Evolutionary conservation across 2,888 invertebrate genomes (phyloP), one percentile per base, ranked within the genome.

Genomic region (Yponomeuta evonymella): DNA sequence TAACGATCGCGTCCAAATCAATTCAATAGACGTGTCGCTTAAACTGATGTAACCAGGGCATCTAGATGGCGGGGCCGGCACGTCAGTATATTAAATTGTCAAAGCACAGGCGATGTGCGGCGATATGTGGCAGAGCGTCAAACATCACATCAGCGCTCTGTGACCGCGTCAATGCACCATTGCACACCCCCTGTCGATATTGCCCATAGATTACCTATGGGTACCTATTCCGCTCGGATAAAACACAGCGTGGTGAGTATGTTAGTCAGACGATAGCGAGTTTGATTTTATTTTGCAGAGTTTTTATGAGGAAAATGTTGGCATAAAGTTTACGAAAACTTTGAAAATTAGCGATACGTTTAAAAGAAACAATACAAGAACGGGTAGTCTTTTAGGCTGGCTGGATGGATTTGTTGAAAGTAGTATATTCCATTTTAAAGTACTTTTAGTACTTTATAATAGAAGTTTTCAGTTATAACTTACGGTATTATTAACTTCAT

Each of bases 101-200:
- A 58, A 58, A 58, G 51, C 51, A 58, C 51, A 58, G 51, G 15
- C 51, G 51, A 58, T 58, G 51, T 58, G 51, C 51, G 51, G 15
- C 11, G 64, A 23, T 23, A 64, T 23, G 29, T 64, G 64, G 81
- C 83, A 80, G 77, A 81, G 81, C 84, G 81, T 82, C 79, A 76
- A 79, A 77, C 76, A 75, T 78, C 83, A 83, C 85, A 79, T 84
- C 85, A 83, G 76, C 79, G 82, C 75, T 77, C 76, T 58, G 72
- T 79, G 78, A 79, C 80, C 79, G 78, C 76, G 78, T 77, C 79
- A 75, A 76, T 85, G 86, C 84, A 86, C 83, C 86, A 79, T 79
- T 85, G 86, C 83, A 85, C 86, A 85, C 85, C 83, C 84, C 63
- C 48, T 30, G 51, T 43, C 51, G 67, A 36, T 67, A 36, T 36